Conservation (phyloP, 1,140 invertebrate genomes). For the Lasioglossum albipes region DNA sequence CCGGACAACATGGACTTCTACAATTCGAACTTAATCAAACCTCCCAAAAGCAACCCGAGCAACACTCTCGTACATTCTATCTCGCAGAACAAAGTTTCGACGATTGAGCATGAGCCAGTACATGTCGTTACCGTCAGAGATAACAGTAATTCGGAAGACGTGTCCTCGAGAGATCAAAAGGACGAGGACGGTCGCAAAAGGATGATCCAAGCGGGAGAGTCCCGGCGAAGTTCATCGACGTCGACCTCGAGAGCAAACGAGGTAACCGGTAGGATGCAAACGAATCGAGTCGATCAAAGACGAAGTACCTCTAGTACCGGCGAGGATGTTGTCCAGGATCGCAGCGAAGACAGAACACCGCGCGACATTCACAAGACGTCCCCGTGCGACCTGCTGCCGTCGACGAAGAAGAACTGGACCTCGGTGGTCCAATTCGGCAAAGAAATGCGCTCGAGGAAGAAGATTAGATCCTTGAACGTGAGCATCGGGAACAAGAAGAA, state of each 20-base stretch:
- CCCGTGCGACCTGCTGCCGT: neutral
- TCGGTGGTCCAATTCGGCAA: conserved; percentile 59
- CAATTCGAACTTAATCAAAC: neutral
- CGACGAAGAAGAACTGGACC: conserved; percentile 53
- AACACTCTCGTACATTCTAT: neutral
- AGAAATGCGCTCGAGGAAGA: conserved; percentile 60
- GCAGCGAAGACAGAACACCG: neutral
- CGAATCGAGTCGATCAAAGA: neutral
- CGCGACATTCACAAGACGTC: neutral
- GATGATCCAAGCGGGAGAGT: neutral
- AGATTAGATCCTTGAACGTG: conserved; percentile 58
- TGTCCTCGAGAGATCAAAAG: neutral
- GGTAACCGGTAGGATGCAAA: too few species aligned
- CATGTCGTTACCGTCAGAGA: neutral
- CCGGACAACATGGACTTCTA: neutral
- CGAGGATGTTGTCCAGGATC: neutral
- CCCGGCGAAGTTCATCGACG: neutral
- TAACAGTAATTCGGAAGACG: too few species aligned
- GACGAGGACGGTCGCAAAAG: neutral
- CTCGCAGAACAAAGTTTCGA: neutral
- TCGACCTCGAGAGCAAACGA: neutral
- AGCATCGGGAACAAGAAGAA: conserved; percentile 16
- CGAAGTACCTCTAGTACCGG: neutral
- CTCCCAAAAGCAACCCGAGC: neutral
- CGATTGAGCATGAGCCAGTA: too few species aligned